Percentiles rank a stretch among this genome's conserved stretches.
phyloP scores from a whole-genome alignment of 2,888 invertebrate genomes.

The Acleris literana region DNA sequence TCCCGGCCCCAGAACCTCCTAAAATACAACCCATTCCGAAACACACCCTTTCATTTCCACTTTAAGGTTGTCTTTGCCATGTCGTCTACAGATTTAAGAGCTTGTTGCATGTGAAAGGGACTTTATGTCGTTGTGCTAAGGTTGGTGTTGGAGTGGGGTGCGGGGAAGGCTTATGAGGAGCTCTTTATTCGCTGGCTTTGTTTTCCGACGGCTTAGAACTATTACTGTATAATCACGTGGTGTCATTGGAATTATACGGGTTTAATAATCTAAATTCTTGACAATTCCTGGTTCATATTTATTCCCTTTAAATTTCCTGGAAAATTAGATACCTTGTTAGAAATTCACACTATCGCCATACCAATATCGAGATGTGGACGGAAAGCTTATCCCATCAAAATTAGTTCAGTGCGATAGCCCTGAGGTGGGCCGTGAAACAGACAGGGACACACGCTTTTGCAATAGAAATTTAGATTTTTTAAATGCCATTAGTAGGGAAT shows the following conservation, averaged over 20 bases:
- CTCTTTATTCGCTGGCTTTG: conserved; percentile 33
- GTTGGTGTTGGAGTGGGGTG: conserved; percentile 28
- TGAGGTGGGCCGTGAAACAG: no score
- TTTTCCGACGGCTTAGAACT: conserved; percentile 26
- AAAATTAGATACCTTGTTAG: no score
- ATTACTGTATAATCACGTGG: conserved; percentile 31
- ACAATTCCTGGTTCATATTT: no score
- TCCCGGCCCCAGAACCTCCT: conserved; percentile 40
- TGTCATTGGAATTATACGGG: conserved; percentile 16
- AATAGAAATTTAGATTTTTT: no score
- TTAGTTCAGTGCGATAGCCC: no score
- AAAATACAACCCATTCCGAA: not conserved
- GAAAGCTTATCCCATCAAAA: no score
- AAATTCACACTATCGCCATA: no score
- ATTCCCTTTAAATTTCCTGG: no score
- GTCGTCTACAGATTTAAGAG: not conserved
- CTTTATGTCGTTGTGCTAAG: conserved; percentile 47
- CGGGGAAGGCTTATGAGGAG: conserved; percentile 65
- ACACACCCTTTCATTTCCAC: conserved; percentile 1
- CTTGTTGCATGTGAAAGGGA: conserved; percentile 42
- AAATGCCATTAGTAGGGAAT: no score
- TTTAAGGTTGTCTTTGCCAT: conserved; percentile 10
- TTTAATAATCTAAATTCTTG: not conserved
- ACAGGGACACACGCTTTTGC: no score
- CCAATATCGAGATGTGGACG: no score